Base-by-base conservation (phyloP, 2,888 invertebrate species). In the Stomorhina lunata region DNA sequence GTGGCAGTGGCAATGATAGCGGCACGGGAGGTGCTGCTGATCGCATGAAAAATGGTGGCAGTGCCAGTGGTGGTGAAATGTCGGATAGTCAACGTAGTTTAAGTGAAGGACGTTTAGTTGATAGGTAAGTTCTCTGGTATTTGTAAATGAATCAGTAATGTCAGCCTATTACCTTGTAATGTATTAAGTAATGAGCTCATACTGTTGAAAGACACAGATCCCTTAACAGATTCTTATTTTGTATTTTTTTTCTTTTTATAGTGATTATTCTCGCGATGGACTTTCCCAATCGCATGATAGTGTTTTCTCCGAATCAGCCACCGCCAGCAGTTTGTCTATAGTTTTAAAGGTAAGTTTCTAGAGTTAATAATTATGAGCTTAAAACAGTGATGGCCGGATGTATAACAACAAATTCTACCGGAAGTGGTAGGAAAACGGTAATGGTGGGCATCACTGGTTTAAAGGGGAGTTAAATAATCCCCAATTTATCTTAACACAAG, bases 231-330 rank as follows among this genome's bases (percentile, higher is more conserved):
- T n/a, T n/a, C n/a, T n/a, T n/a, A n/a, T n/a, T n/a, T n/a, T 34
- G 5, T 15, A 43, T 53, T 29, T 40, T 71, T 12, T 53, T 40
- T 37, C n/a, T 12, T 34, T 34, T 83, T 84, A 0, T 85, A 91
- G 91, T 83, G 90, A 90, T 80, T 91, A 88, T 84, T 88, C 88
- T 71, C 87, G 90, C 48, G 91, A 91, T 77, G 94, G 94, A 73
- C 93, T 97, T 86, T 97, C 97, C 83, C 95, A 97, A 87, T 97
- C 97, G 22, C 97, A 97, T 92, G 97, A 97, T 92, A 97, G 97
- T 85, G 96, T 97, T 87, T 97, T 97, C 92, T 96, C 96, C 71
- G 96, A 91, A 87, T 91, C 91, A 68, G 91, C 90, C 34, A 91
- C 91, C 22, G 91, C 91, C 45, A 91, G 91, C 86, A 91, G 89